Evolutionary conservation across 1,140 invertebrate species (phyloP), one percentile per base, ranked within the genome.

Genomic region (Nephila pilipes): DNA sequence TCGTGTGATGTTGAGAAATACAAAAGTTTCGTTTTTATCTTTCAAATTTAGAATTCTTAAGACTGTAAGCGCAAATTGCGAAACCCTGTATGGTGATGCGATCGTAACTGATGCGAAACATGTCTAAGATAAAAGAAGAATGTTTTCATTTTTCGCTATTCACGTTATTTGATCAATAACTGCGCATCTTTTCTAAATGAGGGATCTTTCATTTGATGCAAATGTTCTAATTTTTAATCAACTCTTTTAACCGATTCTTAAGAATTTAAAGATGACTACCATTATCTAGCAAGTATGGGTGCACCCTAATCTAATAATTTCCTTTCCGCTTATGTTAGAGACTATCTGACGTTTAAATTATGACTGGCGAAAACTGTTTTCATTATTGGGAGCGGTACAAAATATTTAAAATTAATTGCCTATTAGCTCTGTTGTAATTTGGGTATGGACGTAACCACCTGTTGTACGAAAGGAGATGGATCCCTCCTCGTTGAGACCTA

Each of bases 61-160:
- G 29, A 65, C 65, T 5, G 18, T 5, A 20, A 89, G n/a, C 87
- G 57, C 79, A 38, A 79, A 69, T 89, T 89, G 87, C 87, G 87
- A 89, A 89, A 89, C 69, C 60, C 32, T 69, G 58, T 32, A 65
- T 20, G n/a, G n/a, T 29, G 38, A 65, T 79, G 69, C 88, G 88
- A 80, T 90, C 20, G 38, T 90, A n/a, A 90, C 75, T 90, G 88
- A 90, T 90, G 88, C 88, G 88, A 90, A 55, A 90, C 88, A 29
- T 57, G 63, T 79, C n/a, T 32, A 46, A 55, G 22, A 16, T 55
- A 54, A 87, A 63, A 87, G 57, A 36, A 80, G 58, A 60, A 83
- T 83, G 81, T 54, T 83, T 55, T 55, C 22, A 29, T 38, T 87
- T 65, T 25, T 65, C 12, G 2, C n/a, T 25, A 25, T 65, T 12